Base-by-base conservation (phyloP, 2,113 vertebrate species). In the Andinoacara biseriatus region DNA sequence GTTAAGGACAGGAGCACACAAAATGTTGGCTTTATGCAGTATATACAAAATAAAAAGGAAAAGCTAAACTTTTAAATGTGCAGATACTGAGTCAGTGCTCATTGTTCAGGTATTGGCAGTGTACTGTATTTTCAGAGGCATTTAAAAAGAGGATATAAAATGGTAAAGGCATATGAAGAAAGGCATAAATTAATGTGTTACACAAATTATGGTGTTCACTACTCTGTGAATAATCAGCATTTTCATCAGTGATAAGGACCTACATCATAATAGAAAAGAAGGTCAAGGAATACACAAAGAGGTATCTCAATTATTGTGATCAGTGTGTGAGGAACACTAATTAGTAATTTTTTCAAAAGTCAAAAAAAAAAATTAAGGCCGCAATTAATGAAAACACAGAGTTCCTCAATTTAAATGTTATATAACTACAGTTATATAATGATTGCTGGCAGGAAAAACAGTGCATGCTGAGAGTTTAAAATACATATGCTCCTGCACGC, bases 401-500 rank as follows among this genome's bases (percentile, higher is more conserved):
- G 24, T 17, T 76, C 75, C 59, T 62, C 22, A 76, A 29, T 49
- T 72, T 59, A 74, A 24, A 57, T 60, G 58, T 29, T 49, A 38
- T 22, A 49, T n/a, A 81, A 84, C 67, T 24, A 5, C 3, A 35
- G 29, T 61, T n/a, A 24, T 9, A 54, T 38, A 43, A 17, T 81
- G 22, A 52, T 61, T 56, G 46, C 24, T 59, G 76, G 24, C 52
- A 74, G 38, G 24, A 77, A 84, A 26, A 46, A 9, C 33, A 63
- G 29, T 58, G 18, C 38, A 77, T 13, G 40, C 5, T 60, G 29
- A 22, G 58, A 17, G 24, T 29, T 76, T 10, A 56, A 76, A 87
- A 56, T 65, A 74, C 63, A 33, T 40, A 82, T 82, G 75, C 67
- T 76, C 29, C 57, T 79, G 38, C 58, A 60, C 9, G 10, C 29